Base-by-base conservation (phyloP, 2,113 vertebrate species). In the Machaerirhynchus nigripectus region DNA sequence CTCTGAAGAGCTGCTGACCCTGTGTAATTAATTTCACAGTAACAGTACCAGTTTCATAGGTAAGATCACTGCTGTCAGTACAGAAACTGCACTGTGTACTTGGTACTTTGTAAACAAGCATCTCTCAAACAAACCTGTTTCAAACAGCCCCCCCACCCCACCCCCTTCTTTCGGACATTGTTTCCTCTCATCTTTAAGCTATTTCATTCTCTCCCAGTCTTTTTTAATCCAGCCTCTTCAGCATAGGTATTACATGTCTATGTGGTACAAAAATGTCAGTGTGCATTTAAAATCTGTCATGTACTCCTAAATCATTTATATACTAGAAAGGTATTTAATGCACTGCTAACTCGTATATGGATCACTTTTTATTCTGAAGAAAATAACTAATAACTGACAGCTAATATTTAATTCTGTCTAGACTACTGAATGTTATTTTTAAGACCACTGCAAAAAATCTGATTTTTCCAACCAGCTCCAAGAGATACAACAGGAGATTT, bases 251-350 rank as follows among this genome's bases (percentile, higher is more conserved):
- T 57, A 85, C 35, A 31, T 28, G 61, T 65, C 78, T 83, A 37
- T 0, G 3, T 55, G 67, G 70, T 86, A 84, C 71, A 65, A 71
- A 61, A 86, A 93, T 44, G 92, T 86, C 95, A 96, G 52, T 1
- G 42, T n/a, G 79, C 75, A 90, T 97, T 94, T 93, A 90, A 93
- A 85, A 80, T 42, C 91, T 94, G 91, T 83, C 91, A 89, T 55
- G 82, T 90, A 91, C 68, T 89, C 59, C 73, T 95, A 93, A 95
- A 87, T 96, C 55, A 96, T 91, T 94, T 94, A 91, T 85, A 88
- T 31, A 73, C 39, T 76, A 93, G 90, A 93, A 94, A 96, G 91
- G 75, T 91, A 95, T 88, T 96, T 96, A 94, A 96, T 90, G 82
- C 79, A 94, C 87, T 94, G 91, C 89, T 96, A 94, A 89, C 59